These are phyloP conservation scores for Athalia cordata DNA, from an alignment of 2,888 invertebrate species.

Conservation along the genomic window DNA sequence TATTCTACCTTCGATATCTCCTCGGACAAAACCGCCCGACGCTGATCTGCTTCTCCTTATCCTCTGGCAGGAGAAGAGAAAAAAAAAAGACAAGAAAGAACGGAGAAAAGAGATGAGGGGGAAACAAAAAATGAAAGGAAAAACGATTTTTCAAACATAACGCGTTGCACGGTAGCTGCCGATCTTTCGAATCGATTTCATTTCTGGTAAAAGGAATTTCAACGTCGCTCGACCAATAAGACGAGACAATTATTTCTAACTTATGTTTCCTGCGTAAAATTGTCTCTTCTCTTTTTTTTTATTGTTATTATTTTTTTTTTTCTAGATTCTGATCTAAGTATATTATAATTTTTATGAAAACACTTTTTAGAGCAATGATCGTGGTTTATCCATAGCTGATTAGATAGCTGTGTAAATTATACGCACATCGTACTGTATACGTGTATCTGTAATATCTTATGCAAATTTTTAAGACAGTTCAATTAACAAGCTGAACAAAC, in stretches of 20 bases:
- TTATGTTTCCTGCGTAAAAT: no score
- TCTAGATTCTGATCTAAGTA: no score
- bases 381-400: no score
- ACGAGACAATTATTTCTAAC: no score
- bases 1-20: constrained; percentile 22
- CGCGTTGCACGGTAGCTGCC: constrained; percentile 56
- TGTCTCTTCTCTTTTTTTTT: no score
- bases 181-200: constrained; percentile 46
- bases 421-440: not conserved
- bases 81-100: constrained; percentile 41
- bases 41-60: constrained; percentile 18
- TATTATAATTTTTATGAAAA: no score
- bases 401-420: no score
- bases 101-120: not conserved
- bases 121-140: constrained; percentile 3
- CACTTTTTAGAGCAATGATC: no score
- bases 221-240: no score
- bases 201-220: constrained; percentile 12
- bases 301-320: no score
- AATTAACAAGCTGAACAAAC: constrained; percentile 8
- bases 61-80: constrained; percentile 46
- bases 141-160: constrained; percentile 58
- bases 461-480: not conserved
- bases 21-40: constrained; percentile 32
- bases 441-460: not conserved